phyloP scores from a whole-genome alignment of 2,113 vertebrate genomes.

The Cynocephalus volans region DNA sequence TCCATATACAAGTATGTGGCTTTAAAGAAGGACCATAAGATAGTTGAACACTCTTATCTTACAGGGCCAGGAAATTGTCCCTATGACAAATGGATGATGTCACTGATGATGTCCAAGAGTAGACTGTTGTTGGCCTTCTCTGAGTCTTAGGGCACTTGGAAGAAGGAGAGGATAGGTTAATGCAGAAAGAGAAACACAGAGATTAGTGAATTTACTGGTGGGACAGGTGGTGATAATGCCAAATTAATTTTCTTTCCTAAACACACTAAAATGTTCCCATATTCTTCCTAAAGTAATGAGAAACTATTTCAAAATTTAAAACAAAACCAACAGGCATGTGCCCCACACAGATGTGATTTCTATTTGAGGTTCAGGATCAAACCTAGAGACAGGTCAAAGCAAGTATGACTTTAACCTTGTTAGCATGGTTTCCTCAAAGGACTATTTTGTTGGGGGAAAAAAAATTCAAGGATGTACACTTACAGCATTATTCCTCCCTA shows the following conservation, averaged over 20 bases:
- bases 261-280: constrained; percentile 45
- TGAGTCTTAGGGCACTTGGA: not conserved
- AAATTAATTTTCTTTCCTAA: constrained; percentile 55
- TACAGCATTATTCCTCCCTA: constrained; percentile 68
- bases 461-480: not conserved
- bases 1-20: not conserved
- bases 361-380: not conserved
- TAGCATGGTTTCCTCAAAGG: not conserved
- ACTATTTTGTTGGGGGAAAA: not conserved
- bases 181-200: not conserved
- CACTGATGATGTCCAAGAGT: not conserved
- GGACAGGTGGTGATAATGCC: not conserved
- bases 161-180: not conserved
- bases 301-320: constrained; percentile 48
- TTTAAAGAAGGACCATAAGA: not conserved
- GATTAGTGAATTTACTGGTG: not conserved
- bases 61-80: not conserved
- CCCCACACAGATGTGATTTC: not conserved
- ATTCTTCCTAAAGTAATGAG: constrained; percentile 48
- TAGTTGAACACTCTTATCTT: not conserved
- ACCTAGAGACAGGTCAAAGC: not conserved
- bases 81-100: not conserved
- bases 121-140: not conserved
- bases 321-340: not conserved
- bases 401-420: not conserved